Conservation (phyloP, 2,888 invertebrate species). For the Metellina segmentata region DNA sequence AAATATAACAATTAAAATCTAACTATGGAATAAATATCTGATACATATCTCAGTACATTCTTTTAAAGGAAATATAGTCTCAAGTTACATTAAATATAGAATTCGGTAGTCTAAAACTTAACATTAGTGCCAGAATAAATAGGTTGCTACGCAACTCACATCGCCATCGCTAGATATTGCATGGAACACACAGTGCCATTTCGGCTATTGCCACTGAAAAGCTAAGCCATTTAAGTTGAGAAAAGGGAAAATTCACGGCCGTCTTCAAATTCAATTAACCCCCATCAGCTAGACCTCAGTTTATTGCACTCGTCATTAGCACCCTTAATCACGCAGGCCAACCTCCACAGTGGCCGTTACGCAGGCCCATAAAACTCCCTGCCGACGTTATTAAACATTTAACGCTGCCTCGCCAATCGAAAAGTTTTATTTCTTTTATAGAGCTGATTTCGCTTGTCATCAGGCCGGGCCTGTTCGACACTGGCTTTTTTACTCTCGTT, state of each 20-base stretch:
- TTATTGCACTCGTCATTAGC: conserved; percentile 72
- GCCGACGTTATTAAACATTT: conserved; percentile 44
- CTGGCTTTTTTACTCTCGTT: background rate
- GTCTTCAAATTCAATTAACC: conserved; percentile 71
- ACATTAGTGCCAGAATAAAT: background rate
- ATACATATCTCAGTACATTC: too few relatives aligned
- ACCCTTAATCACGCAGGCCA: conserved; percentile 57
- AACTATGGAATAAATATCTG: too few relatives aligned
- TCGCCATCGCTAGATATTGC: background rate
- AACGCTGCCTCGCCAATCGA: conserved; percentile 19
- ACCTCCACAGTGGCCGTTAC: conserved; percentile 60
- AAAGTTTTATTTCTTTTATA: conserved; percentile 66
- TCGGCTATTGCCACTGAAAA: background rate
- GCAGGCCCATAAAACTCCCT: conserved; percentile 62
- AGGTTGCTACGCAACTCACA: background rate
- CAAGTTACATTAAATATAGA: too few relatives aligned
- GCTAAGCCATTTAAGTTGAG: conserved; percentile 50
- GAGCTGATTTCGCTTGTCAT: conserved; percentile 69
- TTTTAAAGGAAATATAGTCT: too few relatives aligned
- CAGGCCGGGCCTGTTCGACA: background rate
- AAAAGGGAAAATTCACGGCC: conserved; percentile 43
- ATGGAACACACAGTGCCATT: background rate
- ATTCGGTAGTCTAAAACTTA: background rate
- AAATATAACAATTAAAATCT: too few relatives aligned
- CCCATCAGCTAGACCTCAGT: conserved; percentile 48